Conservation (phyloP, 2,888 invertebrate species). For the Drosophila trichaetosa region DNA sequence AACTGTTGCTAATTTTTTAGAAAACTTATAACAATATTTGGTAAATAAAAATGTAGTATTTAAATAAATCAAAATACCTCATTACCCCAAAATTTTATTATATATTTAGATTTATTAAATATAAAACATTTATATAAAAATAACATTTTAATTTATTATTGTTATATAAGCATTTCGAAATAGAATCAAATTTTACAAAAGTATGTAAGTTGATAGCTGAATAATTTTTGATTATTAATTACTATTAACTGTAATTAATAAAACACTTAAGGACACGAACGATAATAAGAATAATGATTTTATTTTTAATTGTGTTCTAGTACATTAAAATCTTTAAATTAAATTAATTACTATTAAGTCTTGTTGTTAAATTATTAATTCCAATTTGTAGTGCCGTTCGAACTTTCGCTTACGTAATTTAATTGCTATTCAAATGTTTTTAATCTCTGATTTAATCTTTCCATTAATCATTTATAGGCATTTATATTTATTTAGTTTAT, state of each 20-base stretch:
- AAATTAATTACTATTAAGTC: not conserved
- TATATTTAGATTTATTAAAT: not conserved
- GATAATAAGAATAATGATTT: not conserved
- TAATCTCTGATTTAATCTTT: not conserved
- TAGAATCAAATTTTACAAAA: not conserved
- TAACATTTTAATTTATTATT: not conserved
- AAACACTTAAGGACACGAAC: not conserved
- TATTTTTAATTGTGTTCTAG: not conserved
- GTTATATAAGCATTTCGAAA: not conserved
- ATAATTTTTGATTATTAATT: not conserved
- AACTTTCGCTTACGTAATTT: not conserved
- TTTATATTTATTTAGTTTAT: not conserved
- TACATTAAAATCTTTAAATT: not conserved
- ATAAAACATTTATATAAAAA: not conserved
- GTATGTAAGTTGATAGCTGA: too few species aligned
- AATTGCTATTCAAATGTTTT: not conserved
- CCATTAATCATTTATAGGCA: not conserved
- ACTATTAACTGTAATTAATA: not conserved
- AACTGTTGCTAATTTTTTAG: not conserved
- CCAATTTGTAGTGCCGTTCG: not conserved
- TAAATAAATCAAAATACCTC: not conserved
- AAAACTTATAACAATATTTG: not conserved
- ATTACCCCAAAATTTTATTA: not conserved
- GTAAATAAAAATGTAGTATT: not conserved
- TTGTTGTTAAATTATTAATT: not conserved